Evolutionary conservation across 2,113 vertebrate genomes (phyloP).

Genomic region (Marmota monax): DNA sequence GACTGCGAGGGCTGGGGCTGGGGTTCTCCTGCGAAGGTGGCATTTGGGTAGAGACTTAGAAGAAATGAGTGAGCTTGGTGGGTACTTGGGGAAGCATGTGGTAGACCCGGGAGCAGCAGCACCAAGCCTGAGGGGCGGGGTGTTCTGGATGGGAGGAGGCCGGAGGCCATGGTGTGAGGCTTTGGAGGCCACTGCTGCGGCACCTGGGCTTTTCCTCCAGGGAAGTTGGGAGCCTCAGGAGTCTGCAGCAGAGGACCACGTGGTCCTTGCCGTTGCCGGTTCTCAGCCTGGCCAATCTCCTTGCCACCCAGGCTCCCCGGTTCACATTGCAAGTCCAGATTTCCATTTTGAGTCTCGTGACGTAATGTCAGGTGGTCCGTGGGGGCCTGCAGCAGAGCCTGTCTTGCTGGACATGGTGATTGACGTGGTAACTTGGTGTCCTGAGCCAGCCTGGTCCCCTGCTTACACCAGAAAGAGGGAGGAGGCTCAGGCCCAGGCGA

Average conservation of each 20-base stretch:
- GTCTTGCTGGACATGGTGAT: not conserved
- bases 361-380: too few species aligned
- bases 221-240: too few species aligned
- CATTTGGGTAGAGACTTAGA: not conserved
- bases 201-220: not conserved
- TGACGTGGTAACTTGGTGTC: too few species aligned
- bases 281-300: too few species aligned
- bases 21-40: not conserved
- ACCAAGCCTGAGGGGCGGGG: not conserved
- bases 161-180: not conserved
- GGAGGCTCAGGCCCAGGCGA: not conserved
- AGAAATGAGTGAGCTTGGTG: not conserved
- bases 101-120: not conserved
- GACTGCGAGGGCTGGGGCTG: accelerated
- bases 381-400: not conserved
- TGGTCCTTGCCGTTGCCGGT: too few species aligned
- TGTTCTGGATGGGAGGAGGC: not conserved
- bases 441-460: too few species aligned
- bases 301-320: too few species aligned
- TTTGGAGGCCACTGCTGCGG: too few species aligned
- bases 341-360: too few species aligned
- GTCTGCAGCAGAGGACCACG: not conserved
- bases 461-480: too few species aligned
- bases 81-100: accelerated
- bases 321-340: too few species aligned